Conservation (phyloP, 2,797 vertebrate genomes). For the Rhabdomys pumilio region DNA sequence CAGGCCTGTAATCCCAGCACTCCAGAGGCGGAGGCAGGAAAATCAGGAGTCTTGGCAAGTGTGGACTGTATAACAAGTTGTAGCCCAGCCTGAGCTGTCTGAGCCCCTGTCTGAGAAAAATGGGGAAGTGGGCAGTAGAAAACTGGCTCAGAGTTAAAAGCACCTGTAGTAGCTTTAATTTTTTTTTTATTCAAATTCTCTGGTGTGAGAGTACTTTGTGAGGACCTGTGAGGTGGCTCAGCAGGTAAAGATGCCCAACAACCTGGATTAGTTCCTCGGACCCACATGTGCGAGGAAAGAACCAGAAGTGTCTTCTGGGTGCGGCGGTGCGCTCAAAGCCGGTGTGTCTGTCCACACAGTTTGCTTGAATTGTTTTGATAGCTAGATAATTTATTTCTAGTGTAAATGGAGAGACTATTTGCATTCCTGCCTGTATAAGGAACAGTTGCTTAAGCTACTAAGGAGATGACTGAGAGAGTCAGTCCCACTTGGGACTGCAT, state of each 20-base stretch:
- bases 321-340: background rate
- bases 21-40: background rate
- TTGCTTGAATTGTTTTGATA: conserved; percentile 34
- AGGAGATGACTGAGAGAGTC: conserved; percentile 4
- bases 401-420: conserved; percentile 47
- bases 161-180: background rate
- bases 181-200: background rate
- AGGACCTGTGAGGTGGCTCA: background rate
- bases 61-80: background rate
- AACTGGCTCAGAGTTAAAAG: background rate
- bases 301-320: background rate
- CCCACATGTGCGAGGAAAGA: too few species aligned
- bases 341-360: background rate
- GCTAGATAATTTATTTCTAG: conserved; percentile 43
- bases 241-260: background rate
- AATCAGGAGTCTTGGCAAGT: background rate
- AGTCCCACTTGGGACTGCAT: background rate
- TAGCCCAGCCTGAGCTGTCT: background rate
- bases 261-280: background rate
- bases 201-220: background rate
- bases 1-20: background rate
- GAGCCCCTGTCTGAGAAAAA: background rate
- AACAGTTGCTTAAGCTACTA: conserved; percentile 21
- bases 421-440: conserved; percentile 11
- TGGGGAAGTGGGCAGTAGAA: background rate